phyloP scores from a whole-genome alignment of 2,797 vertebrate genomes.

The Florisuga fusca region DNA sequence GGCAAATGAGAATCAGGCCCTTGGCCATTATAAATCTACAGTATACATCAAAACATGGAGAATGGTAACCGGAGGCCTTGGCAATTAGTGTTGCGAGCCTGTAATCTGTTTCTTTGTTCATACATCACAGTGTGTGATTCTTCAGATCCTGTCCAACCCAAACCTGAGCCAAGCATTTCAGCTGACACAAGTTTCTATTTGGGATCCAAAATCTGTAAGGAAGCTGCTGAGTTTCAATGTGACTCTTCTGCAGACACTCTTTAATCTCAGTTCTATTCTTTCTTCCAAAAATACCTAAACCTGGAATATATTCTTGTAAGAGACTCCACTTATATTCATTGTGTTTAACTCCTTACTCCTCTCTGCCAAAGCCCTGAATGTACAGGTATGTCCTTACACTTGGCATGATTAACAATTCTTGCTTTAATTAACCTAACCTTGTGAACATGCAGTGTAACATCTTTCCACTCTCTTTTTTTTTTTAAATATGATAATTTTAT shows the following conservation, averaged over 20 bases:
- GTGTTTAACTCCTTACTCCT: not conserved
- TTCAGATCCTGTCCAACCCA: slow-evolving; percentile 56
- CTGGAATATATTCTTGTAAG: not conserved
- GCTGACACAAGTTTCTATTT: slow-evolving; percentile 20
- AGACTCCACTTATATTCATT: not conserved
- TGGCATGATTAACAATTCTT: slow-evolving; percentile 1
- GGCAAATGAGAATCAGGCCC: slow-evolving; percentile 57
- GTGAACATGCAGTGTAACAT: not conserved
- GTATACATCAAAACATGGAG: slow-evolving; percentile 30
- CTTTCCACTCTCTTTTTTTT: not conserved
- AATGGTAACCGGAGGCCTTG: slow-evolving; percentile 55
- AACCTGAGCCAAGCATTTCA: slow-evolving; percentile 50
- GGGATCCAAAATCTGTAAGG: slow-evolving; percentile 55
- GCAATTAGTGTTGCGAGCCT: slow-evolving; percentile 33
- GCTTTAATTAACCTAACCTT: not conserved
- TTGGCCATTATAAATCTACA: slow-evolving; percentile 56
- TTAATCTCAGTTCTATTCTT: slow-evolving; percentile 38
- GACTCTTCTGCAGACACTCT: slow-evolving; percentile 31
- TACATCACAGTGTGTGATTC: slow-evolving; percentile 48
- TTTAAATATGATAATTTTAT: not conserved
- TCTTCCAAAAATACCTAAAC: slow-evolving; percentile 29
- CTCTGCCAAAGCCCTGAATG: not conserved
- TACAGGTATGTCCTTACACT: not conserved
- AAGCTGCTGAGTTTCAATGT: slow-evolving; percentile 39
- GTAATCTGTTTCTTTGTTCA: slow-evolving; percentile 61